Conservation (phyloP, 23 tunicate species). For the Halocynthia roretzi region DNA sequence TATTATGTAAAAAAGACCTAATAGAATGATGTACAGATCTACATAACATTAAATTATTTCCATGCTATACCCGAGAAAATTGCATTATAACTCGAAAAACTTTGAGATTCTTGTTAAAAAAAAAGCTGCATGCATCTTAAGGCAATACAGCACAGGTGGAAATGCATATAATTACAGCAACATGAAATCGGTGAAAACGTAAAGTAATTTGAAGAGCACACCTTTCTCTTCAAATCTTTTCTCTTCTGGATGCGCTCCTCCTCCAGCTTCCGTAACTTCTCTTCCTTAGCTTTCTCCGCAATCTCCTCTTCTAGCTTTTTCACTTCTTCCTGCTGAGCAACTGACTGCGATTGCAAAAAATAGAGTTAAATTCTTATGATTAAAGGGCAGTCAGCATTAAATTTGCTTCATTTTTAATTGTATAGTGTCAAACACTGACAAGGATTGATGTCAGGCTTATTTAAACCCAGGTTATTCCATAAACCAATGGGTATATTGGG, state of each 20-base stretch:
- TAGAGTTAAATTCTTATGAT: not conserved
- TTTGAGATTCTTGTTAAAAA: not conserved
- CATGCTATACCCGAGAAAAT: not conserved
- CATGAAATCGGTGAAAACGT: too few species aligned
- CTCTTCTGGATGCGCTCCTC: slow-evolving; percentile 41
- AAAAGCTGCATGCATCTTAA: not conserved
- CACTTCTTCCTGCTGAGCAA: slow-evolving; percentile 73
- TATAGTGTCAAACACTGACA: too few species aligned
- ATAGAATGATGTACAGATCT: not conserved
- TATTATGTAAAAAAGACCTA: not conserved
- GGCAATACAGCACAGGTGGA: not conserved
- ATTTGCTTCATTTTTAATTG: not conserved
- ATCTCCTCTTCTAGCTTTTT: slow-evolving; percentile 55
- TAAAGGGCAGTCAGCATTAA: not conserved
- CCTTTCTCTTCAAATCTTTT: slow-evolving; percentile 57
- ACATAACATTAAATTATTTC: not conserved
- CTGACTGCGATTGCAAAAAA: slow-evolving; percentile 15
- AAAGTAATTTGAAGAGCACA: not conserved
- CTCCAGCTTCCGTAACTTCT: slow-evolving; percentile 58
- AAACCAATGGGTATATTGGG: too few species aligned
- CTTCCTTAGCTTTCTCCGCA: slow-evolving; percentile 52
- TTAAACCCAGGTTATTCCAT: too few species aligned
- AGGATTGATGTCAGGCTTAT: too few species aligned
- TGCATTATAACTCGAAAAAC: not conserved
- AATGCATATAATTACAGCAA: not conserved